Evolutionary conservation across 2,113 vertebrate species (phyloP).

Genomic region (Heptranchias perlo): DNA sequence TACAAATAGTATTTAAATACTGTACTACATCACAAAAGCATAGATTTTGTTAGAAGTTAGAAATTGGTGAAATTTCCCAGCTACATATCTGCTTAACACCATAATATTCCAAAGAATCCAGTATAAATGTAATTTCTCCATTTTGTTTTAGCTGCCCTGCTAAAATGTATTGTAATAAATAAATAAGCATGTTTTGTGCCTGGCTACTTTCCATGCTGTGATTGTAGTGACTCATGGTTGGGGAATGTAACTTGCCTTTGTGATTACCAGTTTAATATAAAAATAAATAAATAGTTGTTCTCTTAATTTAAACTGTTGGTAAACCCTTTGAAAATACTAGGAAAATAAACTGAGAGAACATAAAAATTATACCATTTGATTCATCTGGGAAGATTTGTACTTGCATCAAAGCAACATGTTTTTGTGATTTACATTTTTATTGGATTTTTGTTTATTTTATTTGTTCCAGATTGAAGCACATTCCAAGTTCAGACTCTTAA

Average conservation of each 20-base stretch:
- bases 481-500: background rate
- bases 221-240: background rate
- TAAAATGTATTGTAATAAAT: conserved; percentile 13
- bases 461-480: background rate
- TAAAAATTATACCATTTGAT: background rate
- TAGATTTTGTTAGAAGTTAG: background rate
- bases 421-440: conserved; percentile 27
- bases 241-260: background rate
- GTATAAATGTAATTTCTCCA: background rate
- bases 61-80: background rate
- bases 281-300: conserved; percentile 18
- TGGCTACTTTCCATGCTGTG: background rate
- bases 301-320: background rate
- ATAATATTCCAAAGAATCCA: background rate
- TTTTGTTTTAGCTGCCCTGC: background rate
- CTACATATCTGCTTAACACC: background rate
- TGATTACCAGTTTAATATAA: background rate
- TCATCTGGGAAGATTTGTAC: background rate
- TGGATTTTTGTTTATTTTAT: conserved; percentile 4
- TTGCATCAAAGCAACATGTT: conserved; percentile 17
- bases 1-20: background rate
- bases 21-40: background rate
- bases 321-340: conserved; percentile 9
- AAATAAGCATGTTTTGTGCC: background rate
- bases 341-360: conserved; percentile 9